phyloP scores from a whole-genome alignment of 2,888 invertebrate species.

The Melieria crassipennis region DNA sequence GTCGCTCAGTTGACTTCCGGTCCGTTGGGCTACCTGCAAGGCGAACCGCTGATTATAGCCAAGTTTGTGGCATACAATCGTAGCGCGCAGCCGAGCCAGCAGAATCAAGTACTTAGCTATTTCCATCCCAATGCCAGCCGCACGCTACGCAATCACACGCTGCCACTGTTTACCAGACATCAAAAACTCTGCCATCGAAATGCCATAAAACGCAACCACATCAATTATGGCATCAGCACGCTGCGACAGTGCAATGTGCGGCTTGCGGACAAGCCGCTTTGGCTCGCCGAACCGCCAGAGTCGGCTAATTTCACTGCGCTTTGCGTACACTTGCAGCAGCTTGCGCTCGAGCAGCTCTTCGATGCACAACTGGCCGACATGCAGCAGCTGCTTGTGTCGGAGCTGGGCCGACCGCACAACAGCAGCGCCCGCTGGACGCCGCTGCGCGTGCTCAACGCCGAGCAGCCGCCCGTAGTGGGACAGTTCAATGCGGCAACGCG shows the following conservation, averaged over 20 bases:
- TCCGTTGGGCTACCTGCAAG: slow-evolving; percentile 57
- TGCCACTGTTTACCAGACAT: slow-evolving; percentile 43
- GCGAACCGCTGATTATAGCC: slow-evolving; percentile 55
- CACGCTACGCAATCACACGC: slow-evolving; percentile 38
- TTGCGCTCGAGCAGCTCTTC: slow-evolving; percentile 47
- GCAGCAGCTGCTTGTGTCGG: slow-evolving; percentile 52
- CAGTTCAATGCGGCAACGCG: slow-evolving; percentile 48
- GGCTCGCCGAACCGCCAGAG: slow-evolving; percentile 29
- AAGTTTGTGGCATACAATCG: slow-evolving; percentile 48
- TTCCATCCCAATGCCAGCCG: slow-evolving; percentile 45
- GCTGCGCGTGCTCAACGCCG: slow-evolving; percentile 47
- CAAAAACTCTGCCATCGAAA: slow-evolving; percentile 39
- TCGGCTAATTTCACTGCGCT: slow-evolving; percentile 54
- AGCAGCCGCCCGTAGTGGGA: slow-evolving; percentile 49
- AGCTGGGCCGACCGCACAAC: slow-evolving; percentile 58
- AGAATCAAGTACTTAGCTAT: slow-evolving; percentile 50
- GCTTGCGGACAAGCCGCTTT: slow-evolving; percentile 41
- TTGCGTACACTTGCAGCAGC: slow-evolving; percentile 54
- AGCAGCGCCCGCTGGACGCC: slow-evolving; percentile 53
- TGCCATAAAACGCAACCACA: slow-evolving; percentile 27
- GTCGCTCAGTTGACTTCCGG: slow-evolving; percentile 48
- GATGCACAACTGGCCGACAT: slow-evolving; percentile 39
- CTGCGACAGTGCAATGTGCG: slow-evolving; percentile 53
- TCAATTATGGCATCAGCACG: slow-evolving; percentile 57
- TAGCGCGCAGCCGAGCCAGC: slow-evolving; percentile 39